Evolutionary conservation across 2,797 vertebrate genomes (phyloP).

Genomic region (Rhadinocentrus ornatus): DNA sequence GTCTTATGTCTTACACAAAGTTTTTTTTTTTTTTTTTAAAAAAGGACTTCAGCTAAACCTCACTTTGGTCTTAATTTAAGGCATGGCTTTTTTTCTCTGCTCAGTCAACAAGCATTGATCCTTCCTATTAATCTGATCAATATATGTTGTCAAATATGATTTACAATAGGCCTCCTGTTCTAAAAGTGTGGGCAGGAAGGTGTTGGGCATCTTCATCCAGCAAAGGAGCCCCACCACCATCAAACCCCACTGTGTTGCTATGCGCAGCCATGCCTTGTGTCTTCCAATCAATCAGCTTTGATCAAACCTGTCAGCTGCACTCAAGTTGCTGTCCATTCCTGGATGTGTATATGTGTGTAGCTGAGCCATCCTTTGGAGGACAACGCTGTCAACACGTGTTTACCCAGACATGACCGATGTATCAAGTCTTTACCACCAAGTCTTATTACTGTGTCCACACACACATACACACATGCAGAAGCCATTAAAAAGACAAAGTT

Average conservation of each 20-base stretch:
- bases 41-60: background rate
- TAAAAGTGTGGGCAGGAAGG: slow-evolving; percentile 17
- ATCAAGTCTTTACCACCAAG: slow-evolving; percentile 39
- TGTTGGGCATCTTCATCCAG: slow-evolving; percentile 8
- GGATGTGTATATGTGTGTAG: slow-evolving; percentile 15
- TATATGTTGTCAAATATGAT: slow-evolving; percentile 68
- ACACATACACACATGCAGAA: slow-evolving; percentile 16
- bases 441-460: slow-evolving; percentile 37
- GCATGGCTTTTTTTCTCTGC: slow-evolving; percentile 25
- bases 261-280: slow-evolving; percentile 38
- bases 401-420: slow-evolving; percentile 46
- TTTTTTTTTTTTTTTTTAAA: too few species aligned
- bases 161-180: slow-evolving; percentile 54
- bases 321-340: slow-evolving; percentile 27
- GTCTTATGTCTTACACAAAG: background rate
- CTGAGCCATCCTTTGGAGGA: slow-evolving; percentile 25
- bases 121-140: slow-evolving; percentile 56
- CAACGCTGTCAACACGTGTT: slow-evolving; percentile 32
- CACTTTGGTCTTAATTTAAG: background rate
- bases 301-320: slow-evolving; percentile 65
- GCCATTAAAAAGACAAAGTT: slow-evolving; percentile 64
- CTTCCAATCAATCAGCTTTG: slow-evolving; percentile 61
- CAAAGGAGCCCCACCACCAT: slow-evolving; percentile 28
- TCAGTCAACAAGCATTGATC: slow-evolving; percentile 69
- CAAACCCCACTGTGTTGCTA: slow-evolving; percentile 45